Base-by-base conservation (phyloP, 2,113 vertebrate genomes). In the Lampris megalopsis region DNA sequence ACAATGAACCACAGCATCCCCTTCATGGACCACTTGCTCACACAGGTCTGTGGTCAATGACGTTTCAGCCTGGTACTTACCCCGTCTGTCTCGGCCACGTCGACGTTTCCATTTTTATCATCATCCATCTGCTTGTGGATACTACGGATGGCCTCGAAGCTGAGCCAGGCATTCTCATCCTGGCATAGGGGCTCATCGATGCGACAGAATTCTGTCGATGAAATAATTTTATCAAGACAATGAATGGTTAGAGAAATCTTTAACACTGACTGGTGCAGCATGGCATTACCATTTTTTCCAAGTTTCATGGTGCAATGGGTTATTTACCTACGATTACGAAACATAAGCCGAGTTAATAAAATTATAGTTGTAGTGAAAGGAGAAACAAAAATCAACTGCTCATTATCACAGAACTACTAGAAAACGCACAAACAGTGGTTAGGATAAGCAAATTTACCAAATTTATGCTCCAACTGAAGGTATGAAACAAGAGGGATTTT, bases 51-150 rank as follows among this genome's bases (percentile, higher is more conserved):
- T 1, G 50, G 40, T 37, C 42, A 38, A 53, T 13, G 10, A 45
- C 0, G 49, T 52, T 68, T 52, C 11, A 24, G 37, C 37, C 35
- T 54, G 60, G 42, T 72, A 89, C 96, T 89, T 42, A 99, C 98
- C 91, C 97, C 97, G 0, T 98, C 97, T 0, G 97, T 99, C 93
- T 99, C 97, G 66, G 86, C 84, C 24, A 98, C 96, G 0, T 99
- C 97, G 72, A 99, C 97, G 1, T 97, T 97, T 68, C 98, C 98
- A 2, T 99, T 99, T 87, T 96, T 97, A 0, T 99, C 98, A 1
- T 99, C 97, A 0, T 99, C 98, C 97, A 99, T 98, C 93, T 97
- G 96, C 61, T 99, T 99, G 92, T 99, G 97, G 90, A 99, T 99
- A 87, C 86, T 97, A 77, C 97, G 94, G 68, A 99, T 96, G 0